Percentiles rank a stretch among this genome's conserved stretches.
Evolutionary conservation across 2,797 vertebrate species (phyloP).

Genomic region (Parotocinclus haroldoi): DNA sequence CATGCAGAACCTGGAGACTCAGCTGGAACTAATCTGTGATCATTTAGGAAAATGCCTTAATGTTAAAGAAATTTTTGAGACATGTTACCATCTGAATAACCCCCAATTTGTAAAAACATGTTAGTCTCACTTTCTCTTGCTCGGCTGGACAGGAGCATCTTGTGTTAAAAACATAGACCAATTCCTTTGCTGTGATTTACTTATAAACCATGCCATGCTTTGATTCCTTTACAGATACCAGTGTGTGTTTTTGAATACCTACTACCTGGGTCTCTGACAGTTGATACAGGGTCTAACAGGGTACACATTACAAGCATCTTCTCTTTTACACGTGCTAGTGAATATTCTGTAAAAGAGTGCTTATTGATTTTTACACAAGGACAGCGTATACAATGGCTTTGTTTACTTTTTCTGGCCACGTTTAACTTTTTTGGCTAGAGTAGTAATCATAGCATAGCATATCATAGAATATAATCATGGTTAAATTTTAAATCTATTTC

Average conservation of each 20-base stretch:
- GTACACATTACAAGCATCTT: too few species aligned
- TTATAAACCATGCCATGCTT: neutral
- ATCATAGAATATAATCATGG: too few species aligned
- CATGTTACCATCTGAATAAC: neutral
- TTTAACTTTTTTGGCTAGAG: too few species aligned
- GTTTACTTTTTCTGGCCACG: too few species aligned
- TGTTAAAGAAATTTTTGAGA: conserved; percentile 7
- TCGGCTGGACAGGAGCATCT: neutral
- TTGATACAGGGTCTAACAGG: too few species aligned
- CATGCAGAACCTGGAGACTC: conserved; percentile 23
- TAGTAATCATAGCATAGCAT: too few species aligned
- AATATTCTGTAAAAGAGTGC: too few species aligned
- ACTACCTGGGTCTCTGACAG: neutral
- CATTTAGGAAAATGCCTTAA: neutral
- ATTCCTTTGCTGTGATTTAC: conserved; percentile 29
- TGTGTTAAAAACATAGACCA: conserved; percentile 45
- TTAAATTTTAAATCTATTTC: too few species aligned
- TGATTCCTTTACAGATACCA: neutral
- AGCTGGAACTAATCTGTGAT: conserved; percentile 8
- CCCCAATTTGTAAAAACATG: neutral
- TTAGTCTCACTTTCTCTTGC: neutral
- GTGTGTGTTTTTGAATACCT: neutral
- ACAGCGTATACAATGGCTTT: too few species aligned
- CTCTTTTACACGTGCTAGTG: too few species aligned
- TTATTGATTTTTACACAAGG: too few species aligned